Base-by-base conservation (phyloP, 2,797 vertebrate species). In the Ciconia nigra region DNA sequence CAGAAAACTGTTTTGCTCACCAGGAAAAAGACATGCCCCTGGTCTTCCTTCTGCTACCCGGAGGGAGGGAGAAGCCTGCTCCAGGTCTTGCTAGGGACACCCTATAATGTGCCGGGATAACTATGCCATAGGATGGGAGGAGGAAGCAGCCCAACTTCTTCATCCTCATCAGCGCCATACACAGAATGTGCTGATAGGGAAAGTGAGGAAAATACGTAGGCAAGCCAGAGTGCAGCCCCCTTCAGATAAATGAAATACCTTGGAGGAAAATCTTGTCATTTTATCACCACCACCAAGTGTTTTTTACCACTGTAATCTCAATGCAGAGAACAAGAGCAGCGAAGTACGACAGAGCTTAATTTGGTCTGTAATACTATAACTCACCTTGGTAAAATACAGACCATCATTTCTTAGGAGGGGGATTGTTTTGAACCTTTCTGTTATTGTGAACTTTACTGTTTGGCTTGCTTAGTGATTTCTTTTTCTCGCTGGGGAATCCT, bases 381-480 rank as follows among this genome's bases (percentile, higher is more conserved):
- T 49, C 28, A 33, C 28, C 74, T 54, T 28, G 62, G 35, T 78
- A 62, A 69, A 65, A 85, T 46, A 69, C 25, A 86, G 33, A 57
- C 39, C 22, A 19, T 47, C 66, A 7, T 61, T 57, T 47, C 89
- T 54, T 65, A 69, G 29, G 69, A 51, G 63, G 76, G 77, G 52
- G 59, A 52, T 58, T 81, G 69, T 57, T 89, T 72, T 86, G 14
- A 87, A 47, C 46, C 87, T 95, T 70, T 87, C 74, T 49, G 67
- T 83, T 95, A 86, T 29, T 86, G 59, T 89, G 22, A 83, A 80
- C 54, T 91, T 90, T 57, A 76, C 67, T 29, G 69, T 86, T 94
- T 87, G 69, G 17, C 83, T 96, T 79, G 79, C 79, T 89, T 86
- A 76, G 62, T 81, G 84, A 54, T 92, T 92, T 94, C 88, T 65